Evolutionary conservation across 1,140 invertebrate species (phyloP), one percentile per base, ranked within the genome.

Genomic region (Lepidostoma basale): DNA sequence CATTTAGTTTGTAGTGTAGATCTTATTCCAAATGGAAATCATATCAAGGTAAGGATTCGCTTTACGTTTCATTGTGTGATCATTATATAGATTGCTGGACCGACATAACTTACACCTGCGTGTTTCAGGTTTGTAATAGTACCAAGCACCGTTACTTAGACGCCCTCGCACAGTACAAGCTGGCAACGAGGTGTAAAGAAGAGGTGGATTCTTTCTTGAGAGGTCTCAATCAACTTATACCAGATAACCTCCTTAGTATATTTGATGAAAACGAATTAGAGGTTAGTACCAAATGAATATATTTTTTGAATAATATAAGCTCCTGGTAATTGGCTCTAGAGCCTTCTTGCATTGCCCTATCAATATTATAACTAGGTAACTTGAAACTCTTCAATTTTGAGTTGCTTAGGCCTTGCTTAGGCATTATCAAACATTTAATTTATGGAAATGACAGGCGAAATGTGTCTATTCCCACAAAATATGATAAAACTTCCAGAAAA

Each of bases 181-280:
- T 97, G 47, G 91, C 91, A 22, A 91, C 86, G 65, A 89, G 87
- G 67, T 89, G 94, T 58, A 90, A 91, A 66, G 88, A 90, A 52
- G 94, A 97, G 84, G 87, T 95, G 10, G 94, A 95, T 75, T 87
- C 89, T 67, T 98, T 97, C 81, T 85, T 96, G 12, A 90, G 91
- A 75, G 96, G 95, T 2, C 86, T 98, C 14, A 93, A 94, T 79
- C 90, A 94, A 77, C 87, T 98, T 22, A 94, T 96, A 73, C 95
- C 95, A 1, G 94, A 96, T 79, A 94, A 96, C 82, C 84, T 98
- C 70, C 84, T 97, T 54, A 93, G 92, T 76, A 96, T 96, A 77
- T 97, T 98, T 82, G 95, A 97, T 82, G 96, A 98, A 82, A 96
- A 96, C 83, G 95, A 98, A 83, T 83, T 97, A 14, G 95, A 98